A percentile compares a stretch with the other conserved stretches of the same genome.
Conservation (phyloP, 2,797 vertebrate species). For the Anguilla anguilla region DNA sequence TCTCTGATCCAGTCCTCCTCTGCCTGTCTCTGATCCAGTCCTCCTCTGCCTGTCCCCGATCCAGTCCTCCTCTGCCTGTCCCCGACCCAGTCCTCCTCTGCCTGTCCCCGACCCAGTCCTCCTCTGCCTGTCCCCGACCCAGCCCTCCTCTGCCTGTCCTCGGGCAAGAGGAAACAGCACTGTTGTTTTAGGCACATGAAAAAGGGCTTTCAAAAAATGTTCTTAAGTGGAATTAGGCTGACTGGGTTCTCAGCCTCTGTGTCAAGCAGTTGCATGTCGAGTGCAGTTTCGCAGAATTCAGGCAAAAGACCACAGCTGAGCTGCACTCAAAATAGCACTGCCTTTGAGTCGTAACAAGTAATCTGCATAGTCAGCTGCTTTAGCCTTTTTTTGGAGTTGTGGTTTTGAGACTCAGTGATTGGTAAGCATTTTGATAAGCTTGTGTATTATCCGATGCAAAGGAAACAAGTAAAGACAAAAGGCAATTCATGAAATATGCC, state of each 20-base stretch:
- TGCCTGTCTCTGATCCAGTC: constrained; percentile 2
- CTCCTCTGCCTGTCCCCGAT: too few relatives aligned
- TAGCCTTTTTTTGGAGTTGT: neutral
- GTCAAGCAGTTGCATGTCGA: constrained; percentile 10
- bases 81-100: constrained; percentile 29
- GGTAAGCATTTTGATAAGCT: constrained; percentile 1
- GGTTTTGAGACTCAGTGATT: constrained; percentile 17
- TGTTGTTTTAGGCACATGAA: constrained; percentile 32
- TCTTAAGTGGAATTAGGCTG: constrained; percentile 37
- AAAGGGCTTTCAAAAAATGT: constrained; percentile 34
- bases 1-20: constrained; percentile 31
- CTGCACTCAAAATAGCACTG: constrained; percentile 35
- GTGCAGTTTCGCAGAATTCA: neutral
- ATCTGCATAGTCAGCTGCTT: constrained; percentile 29
- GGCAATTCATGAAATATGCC: neutral
- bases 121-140: constrained; percentile 25
- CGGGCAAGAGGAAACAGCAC: constrained; percentile 33
- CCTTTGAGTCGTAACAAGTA: constrained; percentile 35
- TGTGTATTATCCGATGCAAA: neutral
- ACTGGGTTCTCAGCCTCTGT: constrained; percentile 26
- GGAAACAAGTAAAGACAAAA: neutral
- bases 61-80: neutral
- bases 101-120: constrained; percentile 25
- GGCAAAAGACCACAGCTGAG: neutral
- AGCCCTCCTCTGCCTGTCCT: constrained; percentile 18